Percentiles rank a stretch among this genome's conserved stretches.
Evolutionary conservation across 2,888 invertebrate species (phyloP).

Genomic region (Folsomia candida): DNA sequence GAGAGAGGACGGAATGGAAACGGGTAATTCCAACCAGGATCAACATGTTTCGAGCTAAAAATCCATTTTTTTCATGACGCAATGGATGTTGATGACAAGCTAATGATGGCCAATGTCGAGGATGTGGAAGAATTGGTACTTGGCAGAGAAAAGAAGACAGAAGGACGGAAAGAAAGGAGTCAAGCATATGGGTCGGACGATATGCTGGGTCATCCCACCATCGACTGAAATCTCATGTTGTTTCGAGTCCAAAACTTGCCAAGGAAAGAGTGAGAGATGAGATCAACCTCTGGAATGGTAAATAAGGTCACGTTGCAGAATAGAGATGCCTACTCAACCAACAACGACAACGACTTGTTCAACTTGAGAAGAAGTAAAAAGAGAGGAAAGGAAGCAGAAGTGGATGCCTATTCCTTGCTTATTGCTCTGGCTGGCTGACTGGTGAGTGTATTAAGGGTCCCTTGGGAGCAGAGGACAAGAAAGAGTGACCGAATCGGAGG

Average conservation of each 20-base stretch:
- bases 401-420: background rate
- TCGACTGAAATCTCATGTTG: background rate
- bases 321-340: background rate
- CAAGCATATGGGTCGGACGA: too few relatives aligned
- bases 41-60: background rate
- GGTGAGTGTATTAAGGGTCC: constrained; percentile 20
- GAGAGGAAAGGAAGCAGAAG: background rate
- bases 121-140: background rate
- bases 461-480: constrained; percentile 9
- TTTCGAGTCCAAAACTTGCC: background rate
- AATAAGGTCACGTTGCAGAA: background rate
- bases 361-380: constrained; percentile 5
- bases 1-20: background rate
- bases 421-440: background rate
- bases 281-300: background rate
- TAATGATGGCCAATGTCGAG: background rate
- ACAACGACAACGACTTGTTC: background rate
- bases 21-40: background rate
- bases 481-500: constrained; percentile 13
- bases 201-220: too few relatives aligned
- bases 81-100: background rate
- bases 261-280: background rate
- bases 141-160: too few relatives aligned
- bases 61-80: background rate
- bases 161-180: background rate